Percentiles rank a stretch among this genome's conserved stretches.
phyloP scores from a whole-genome alignment of 2,113 vertebrate genomes.

The Patagioenas fasciata region DNA sequence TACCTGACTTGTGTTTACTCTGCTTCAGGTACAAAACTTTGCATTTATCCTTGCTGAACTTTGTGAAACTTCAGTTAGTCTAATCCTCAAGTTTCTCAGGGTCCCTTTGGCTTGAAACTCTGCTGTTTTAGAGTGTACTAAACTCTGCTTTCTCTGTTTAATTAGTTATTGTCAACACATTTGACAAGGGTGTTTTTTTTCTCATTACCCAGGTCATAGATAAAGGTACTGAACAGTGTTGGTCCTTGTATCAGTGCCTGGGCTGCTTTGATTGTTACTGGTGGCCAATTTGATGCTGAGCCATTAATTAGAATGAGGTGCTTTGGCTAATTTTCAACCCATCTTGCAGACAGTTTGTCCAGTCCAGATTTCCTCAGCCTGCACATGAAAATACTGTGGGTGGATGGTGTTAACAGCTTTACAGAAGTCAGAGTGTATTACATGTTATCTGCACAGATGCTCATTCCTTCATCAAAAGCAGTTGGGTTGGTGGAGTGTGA shows the following conservation, averaged over 20 bases:
- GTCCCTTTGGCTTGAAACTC: neutral
- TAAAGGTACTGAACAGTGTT: neutral
- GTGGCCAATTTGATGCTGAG: neutral
- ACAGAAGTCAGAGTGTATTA: neutral
- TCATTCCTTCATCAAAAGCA: neutral
- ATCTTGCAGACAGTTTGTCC: constrained; percentile 17
- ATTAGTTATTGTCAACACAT: neutral
- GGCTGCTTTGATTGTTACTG: neutral
- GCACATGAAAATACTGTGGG: neutral
- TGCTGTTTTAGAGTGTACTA: neutral
- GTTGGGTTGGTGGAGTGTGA: neutral
- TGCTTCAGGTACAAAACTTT: neutral
- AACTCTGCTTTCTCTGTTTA: neutral
- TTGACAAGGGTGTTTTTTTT: neutral
- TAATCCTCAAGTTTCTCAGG: no score
- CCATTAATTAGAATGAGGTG: constrained; percentile 13
- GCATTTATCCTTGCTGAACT: no score
- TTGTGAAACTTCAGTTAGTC: no score
- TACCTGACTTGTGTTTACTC: neutral
- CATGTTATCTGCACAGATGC: neutral
- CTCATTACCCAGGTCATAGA: neutral
- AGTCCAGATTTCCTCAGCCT: neutral
- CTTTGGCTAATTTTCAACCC: neutral
- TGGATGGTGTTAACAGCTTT: neutral
- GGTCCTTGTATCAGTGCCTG: neutral